These are phyloP conservation scores for Alcedo atthis DNA, from an alignment of 2,797 vertebrate species.

Conservation along the genomic window DNA sequence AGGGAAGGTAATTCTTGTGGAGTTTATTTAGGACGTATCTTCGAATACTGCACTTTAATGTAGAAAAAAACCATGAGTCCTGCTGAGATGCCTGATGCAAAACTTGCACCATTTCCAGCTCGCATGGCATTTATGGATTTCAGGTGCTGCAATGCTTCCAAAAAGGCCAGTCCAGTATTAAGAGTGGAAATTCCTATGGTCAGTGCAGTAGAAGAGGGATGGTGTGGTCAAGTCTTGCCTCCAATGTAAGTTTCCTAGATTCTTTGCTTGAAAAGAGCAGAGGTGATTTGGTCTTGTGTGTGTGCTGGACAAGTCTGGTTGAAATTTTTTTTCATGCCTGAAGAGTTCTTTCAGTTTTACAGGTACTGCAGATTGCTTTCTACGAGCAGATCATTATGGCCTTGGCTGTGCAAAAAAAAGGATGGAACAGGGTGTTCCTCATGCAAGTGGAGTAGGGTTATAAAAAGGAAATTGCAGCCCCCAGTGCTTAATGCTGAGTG, in stretches of 20 bases:
- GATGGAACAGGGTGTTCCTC: not conserved
- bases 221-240: not conserved
- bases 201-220: not conserved
- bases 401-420: not conserved
- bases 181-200: not conserved
- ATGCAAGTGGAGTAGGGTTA: not conserved
- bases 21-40: not conserved
- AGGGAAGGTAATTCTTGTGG: not conserved
- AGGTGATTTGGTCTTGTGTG: not conserved
- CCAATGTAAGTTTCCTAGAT: not conserved
- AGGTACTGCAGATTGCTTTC: not conserved
- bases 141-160: not conserved
- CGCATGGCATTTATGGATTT: not conserved
- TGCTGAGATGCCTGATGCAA: not conserved
- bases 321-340: not conserved
- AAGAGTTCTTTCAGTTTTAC: not conserved
- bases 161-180: not conserved
- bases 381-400: accelerated
- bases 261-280: not conserved
- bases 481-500: not conserved
- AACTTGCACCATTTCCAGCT: not conserved
- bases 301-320: not conserved
- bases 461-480: not conserved
- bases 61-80: not conserved
- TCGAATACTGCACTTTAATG: not conserved